These are phyloP conservation scores for Panthera uncia DNA, from an alignment of 2,113 vertebrate species.

Conservation along the genomic window DNA sequence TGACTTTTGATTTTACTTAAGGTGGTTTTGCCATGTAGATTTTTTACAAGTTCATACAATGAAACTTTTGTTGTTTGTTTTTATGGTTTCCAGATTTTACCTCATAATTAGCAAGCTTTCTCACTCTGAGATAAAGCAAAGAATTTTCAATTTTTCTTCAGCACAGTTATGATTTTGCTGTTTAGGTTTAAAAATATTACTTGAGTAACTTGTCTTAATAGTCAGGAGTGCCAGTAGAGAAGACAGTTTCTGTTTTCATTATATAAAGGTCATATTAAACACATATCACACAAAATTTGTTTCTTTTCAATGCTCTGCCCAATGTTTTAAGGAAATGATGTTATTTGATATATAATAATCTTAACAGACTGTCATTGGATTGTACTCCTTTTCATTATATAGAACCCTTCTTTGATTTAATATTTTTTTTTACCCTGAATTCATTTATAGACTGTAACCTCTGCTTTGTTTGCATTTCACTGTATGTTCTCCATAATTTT, in stretches of 20 bases:
- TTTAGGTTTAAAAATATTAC: not conserved
- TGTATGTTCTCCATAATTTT: not conserved
- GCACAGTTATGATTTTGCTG: not conserved
- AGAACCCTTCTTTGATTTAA: not conserved
- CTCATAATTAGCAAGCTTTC: slow-evolving; percentile 21
- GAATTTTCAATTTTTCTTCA: not conserved
- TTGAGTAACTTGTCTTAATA: not conserved
- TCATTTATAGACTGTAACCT: not conserved
- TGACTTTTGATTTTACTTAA: not conserved
- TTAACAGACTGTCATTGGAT: not conserved
- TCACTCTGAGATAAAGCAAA: not conserved
- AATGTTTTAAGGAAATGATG: not conserved
- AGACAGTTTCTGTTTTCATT: not conserved
- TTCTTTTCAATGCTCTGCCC: not conserved
- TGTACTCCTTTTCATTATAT: not conserved
- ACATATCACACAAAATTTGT: not conserved
- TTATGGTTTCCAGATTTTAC: not conserved
- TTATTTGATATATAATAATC: not conserved
- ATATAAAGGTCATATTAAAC: not conserved
- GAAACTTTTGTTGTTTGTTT: not conserved
- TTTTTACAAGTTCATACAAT: not conserved
- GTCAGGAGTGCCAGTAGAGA: not conserved
- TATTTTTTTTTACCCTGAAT: not conserved
- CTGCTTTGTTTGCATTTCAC: not conserved
- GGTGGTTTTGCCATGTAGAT: not conserved